Evolutionary conservation across 2,888 invertebrate species (phyloP).

Genomic region (Drosophila birchii): DNA sequence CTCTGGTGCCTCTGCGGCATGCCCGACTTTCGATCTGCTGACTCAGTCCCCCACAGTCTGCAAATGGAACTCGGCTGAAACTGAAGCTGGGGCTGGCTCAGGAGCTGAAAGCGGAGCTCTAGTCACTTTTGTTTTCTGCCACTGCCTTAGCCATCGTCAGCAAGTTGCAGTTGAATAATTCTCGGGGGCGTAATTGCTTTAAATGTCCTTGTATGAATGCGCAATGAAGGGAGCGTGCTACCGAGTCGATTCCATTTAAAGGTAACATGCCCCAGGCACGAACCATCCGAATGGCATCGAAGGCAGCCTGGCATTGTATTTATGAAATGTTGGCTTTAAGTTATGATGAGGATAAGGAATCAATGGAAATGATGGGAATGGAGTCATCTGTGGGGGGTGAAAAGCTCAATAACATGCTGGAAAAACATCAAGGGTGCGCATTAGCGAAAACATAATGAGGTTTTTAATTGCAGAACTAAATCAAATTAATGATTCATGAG

Average conservation of each 20-base stretch:
- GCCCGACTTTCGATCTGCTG: conserved; percentile 62
- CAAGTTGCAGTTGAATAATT: conserved; percentile 78
- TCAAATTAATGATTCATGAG: too few relatives aligned
- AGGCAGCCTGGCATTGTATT: background rate
- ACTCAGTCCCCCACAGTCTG: conserved; percentile 55
- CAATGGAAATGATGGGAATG: conserved; percentile 26
- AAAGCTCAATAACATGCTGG: conserved; percentile 11
- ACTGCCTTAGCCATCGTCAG: conserved; percentile 60
- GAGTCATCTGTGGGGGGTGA: conserved; percentile 6
- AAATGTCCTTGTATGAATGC: conserved; percentile 78
- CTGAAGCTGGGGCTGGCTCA: conserved; percentile 5
- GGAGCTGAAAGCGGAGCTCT: conserved; percentile 36
- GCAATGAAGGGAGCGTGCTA: conserved; percentile 52
- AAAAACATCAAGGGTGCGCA: background rate
- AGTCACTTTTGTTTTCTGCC: conserved; percentile 72
- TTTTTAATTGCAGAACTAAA: background rate
- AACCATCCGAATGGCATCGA: conserved; percentile 9
- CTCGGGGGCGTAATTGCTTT: conserved; percentile 77
- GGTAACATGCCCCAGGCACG: conserved; percentile 41
- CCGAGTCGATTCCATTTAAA: conserved; percentile 53
- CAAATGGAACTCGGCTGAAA: conserved; percentile 8
- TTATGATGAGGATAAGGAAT: conserved; percentile 7
- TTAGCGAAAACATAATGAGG: background rate
- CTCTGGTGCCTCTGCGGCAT: conserved; percentile 76
- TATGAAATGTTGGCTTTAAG: conserved; percentile 26